Evolutionary conservation across 2,888 invertebrate genomes (phyloP), one percentile per base, ranked within the genome.

Genomic region (Anthrax anthrax): DNA sequence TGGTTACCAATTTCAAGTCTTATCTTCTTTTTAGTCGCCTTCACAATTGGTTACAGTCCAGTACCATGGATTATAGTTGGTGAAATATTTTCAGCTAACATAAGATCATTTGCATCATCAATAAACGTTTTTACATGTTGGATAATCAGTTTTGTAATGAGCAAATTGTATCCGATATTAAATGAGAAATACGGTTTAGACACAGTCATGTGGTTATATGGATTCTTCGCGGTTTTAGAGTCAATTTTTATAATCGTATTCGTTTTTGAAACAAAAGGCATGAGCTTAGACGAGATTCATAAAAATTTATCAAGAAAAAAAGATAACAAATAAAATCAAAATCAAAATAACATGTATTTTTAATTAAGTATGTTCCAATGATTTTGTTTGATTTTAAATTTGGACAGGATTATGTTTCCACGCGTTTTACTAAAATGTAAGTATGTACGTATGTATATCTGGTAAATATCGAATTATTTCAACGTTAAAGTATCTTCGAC

Each of bases 221-320:
- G 37, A 3, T 4, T 8, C 10, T 37, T 18, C 17, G 4, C 17
- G 1, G 10, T 16, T 10, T 10, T 37, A 10, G 66, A 77, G 0
- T 77, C 78, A 56, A 67, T 81, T 56, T 88, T 85, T 68, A 76
- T 80, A 1, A 61, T 76, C 47, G 72, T 79, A 55, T 61, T 77
- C 47, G 72, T 89, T 17, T 85, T 87, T 0, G 88, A 88, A 69
- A 88, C 88, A 2, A 86, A 83, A 65, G 87, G 86, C 44, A 84
- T 81, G 69, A 80, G 80, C 54, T 73, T 86, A 56, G 76, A 79
- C 57, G 79, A 88, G 65, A 87, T 89, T 51, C 80, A 82, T 61
- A 71, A 37, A 9, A 37, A 5, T 17, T 37, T 37, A 14, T 17
- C 16, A 8, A 37, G 3, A 3, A 18, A 17, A 17, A 23, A 23